Conservation (phyloP, 2,888 invertebrate species). For the Poecilus cupreus region DNA sequence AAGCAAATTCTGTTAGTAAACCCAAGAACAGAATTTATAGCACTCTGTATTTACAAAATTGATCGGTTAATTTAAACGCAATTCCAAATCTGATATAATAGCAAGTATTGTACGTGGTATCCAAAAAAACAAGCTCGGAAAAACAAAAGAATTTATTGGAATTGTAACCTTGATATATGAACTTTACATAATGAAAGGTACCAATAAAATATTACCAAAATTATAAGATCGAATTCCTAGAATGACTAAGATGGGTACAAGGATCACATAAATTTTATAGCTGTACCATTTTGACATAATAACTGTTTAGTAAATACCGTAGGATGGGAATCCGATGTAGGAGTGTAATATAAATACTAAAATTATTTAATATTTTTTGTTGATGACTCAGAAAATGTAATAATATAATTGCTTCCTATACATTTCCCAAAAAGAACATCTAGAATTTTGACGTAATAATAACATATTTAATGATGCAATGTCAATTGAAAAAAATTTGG, state of each 20-base stretch:
- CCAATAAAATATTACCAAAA: slow-evolving; percentile 9
- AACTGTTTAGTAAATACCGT: slow-evolving; percentile 19
- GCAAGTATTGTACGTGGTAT: too few relatives aligned
- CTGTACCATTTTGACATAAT: slow-evolving; percentile 3
- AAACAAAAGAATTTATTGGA: slow-evolving; percentile 25
- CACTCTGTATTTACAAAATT: too few relatives aligned
- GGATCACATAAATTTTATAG: slow-evolving; percentile 20
- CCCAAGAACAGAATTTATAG: too few relatives aligned
- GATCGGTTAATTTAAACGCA: too few relatives aligned
- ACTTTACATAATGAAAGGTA: slow-evolving; percentile 22
- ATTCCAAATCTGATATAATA: too few relatives aligned
- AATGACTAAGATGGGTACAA: slow-evolving; percentile 7
- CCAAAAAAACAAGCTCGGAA: not conserved
- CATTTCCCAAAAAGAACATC: not conserved
- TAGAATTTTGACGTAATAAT: not conserved
- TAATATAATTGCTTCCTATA: slow-evolving; percentile 8
- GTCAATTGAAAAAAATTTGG: not conserved
- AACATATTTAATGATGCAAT: not conserved
- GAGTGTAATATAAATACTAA: slow-evolving; percentile 5
- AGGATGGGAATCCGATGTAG: not conserved
- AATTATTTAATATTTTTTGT: slow-evolving; percentile 19
- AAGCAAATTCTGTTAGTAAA: too few relatives aligned
- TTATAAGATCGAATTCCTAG: slow-evolving; percentile 15
- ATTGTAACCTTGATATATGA: slow-evolving; percentile 23
- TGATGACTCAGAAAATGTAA: slow-evolving; percentile 5